A percentile compares a stretch with the other conserved stretches of the same genome.
Evolutionary conservation across 2,888 invertebrate species (phyloP).

Genomic region (Plebejus anna): DNA sequence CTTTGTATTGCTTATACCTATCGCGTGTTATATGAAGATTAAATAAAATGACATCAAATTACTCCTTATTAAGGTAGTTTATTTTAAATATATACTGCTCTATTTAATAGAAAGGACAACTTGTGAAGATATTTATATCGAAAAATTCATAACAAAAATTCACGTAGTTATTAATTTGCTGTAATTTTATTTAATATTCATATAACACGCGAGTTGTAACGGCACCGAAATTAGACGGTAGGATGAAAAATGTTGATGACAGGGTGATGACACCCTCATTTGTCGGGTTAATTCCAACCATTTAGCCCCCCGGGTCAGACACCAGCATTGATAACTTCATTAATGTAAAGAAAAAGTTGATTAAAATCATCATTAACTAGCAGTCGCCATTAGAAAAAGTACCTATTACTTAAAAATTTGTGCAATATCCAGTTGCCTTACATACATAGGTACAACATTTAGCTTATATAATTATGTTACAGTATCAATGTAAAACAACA

Average conservation of each 20-base stretch:
- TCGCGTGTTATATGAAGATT: too few relatives aligned
- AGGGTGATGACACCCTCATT: slow-evolving; percentile 70
- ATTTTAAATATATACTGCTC: too few relatives aligned
- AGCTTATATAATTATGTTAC: too few relatives aligned
- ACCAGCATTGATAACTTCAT: slow-evolving; percentile 29
- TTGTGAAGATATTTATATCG: too few relatives aligned
- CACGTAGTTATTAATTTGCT: background rate
- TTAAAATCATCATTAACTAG: background rate
- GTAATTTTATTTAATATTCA: slow-evolving; percentile 1
- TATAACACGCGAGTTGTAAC: slow-evolving; percentile 48
- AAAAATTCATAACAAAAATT: background rate
- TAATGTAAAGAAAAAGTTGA: background rate
- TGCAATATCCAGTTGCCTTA: too few relatives aligned
- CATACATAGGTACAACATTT: too few relatives aligned
- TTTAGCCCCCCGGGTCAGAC: slow-evolving; percentile 48
- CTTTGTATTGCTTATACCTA: too few relatives aligned
- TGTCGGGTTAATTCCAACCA: slow-evolving; percentile 58
- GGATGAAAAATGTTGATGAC: slow-evolving; percentile 66
- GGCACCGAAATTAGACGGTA: slow-evolving; percentile 48
- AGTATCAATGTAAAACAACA: too few relatives aligned
- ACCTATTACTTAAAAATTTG: background rate
- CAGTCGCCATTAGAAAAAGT: background rate
- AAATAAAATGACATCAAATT: too few relatives aligned
- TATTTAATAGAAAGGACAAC: too few relatives aligned
- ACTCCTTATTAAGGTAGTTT: too few relatives aligned